These are phyloP conservation scores for Pterobdella sp. DNA, from an alignment of 2,888 invertebrate genomes.

Conservation along the genomic window DNA sequence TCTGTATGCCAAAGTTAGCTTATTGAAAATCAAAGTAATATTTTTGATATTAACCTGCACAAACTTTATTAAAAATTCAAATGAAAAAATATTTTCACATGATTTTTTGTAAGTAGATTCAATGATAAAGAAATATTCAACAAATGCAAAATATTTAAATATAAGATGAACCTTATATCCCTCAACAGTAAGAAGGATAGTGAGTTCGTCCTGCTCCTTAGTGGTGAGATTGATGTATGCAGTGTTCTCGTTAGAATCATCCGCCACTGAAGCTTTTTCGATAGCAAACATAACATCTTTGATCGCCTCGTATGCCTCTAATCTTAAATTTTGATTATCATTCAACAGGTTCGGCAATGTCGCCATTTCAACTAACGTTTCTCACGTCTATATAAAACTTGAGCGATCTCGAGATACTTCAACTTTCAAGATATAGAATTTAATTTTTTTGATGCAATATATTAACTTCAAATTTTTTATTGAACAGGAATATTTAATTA, in stretches of 20 bases:
- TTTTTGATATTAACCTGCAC: neutral
- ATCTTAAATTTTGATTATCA: neutral
- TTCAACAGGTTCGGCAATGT: neutral
- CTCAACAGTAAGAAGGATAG: neutral
- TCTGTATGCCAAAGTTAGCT: neutral
- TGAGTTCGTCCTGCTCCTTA: neutral
- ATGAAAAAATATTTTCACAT: neutral
- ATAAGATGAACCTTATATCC: constrained; percentile 1
- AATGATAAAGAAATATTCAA: too few relatives aligned
- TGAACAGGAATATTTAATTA: too few relatives aligned
- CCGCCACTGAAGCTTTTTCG: neutral
- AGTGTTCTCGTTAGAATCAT: neutral
- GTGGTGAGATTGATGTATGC: constrained; percentile 4
- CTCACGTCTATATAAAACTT: too few relatives aligned
- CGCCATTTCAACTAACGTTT: too few relatives aligned
- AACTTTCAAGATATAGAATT: too few relatives aligned
- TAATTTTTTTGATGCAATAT: too few relatives aligned
- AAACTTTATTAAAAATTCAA: neutral
- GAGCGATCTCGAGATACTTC: too few relatives aligned
- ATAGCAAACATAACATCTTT: neutral
- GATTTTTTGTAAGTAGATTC: too few relatives aligned
- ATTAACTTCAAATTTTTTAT: too few relatives aligned
- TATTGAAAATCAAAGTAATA: neutral
- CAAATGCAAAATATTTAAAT: too few relatives aligned
- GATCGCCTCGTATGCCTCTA: constrained; percentile 2